Percentiles rank a stretch among this genome's conserved stretches.
These are phyloP conservation scores for Gymnoscopelus microlampas DNA, from an alignment of 2,797 vertebrate species.

Conservation along the genomic window DNA sequence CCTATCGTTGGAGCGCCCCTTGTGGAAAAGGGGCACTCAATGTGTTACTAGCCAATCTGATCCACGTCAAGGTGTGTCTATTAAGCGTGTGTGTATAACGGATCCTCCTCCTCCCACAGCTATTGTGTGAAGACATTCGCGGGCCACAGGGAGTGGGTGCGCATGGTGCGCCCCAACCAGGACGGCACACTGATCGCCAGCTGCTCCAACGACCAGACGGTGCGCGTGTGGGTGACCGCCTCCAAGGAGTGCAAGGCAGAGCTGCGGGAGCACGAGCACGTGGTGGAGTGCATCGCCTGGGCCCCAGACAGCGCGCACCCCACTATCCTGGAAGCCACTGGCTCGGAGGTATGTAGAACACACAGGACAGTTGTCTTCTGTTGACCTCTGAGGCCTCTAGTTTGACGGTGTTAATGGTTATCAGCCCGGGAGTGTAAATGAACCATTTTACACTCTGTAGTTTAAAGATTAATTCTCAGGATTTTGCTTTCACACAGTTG, in stretches of 20 bases:
- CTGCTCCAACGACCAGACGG: slow-evolving; percentile 98
- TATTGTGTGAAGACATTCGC: slow-evolving; percentile 99
- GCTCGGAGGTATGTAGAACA: slow-evolving; percentile 88
- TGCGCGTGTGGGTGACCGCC: slow-evolving; percentile 98
- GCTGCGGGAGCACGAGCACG: slow-evolving; percentile 97
- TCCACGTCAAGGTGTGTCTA: too few relatives aligned
- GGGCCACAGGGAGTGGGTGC: slow-evolving; percentile 99
- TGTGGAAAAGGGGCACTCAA: too few relatives aligned
- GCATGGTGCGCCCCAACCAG: slow-evolving; percentile 99
- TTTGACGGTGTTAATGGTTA: too few relatives aligned
- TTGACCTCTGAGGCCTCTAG: too few relatives aligned
- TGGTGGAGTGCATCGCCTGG: slow-evolving; percentile 99
- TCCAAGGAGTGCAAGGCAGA: slow-evolving; percentile 99
- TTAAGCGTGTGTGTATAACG: too few relatives aligned
- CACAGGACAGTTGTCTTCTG: too few relatives aligned
- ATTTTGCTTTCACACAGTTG: too few relatives aligned
- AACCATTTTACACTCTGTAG: too few relatives aligned
- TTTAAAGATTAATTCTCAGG: too few relatives aligned
- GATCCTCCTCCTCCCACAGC: slow-evolving; percentile 62
- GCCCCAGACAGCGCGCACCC: slow-evolving; percentile 95
- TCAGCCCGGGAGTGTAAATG: too few relatives aligned
- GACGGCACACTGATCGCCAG: slow-evolving; percentile 99
- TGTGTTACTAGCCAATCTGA: too few relatives aligned
- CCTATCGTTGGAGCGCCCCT: too few relatives aligned
- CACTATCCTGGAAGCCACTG: slow-evolving; percentile 95